Conservation (phyloP, 2,797 vertebrate genomes). For the Chelmon rostratus region DNA sequence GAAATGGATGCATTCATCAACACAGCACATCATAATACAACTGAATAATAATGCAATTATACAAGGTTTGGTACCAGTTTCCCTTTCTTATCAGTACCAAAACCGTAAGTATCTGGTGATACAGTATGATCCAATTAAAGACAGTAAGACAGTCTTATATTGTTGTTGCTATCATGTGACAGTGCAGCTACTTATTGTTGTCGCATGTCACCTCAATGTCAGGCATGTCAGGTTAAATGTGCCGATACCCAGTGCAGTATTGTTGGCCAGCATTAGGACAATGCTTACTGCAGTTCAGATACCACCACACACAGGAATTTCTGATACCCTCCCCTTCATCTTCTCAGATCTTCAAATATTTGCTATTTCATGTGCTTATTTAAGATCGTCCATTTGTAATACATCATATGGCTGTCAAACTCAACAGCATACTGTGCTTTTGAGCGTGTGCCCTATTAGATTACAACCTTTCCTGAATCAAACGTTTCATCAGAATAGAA, state of each 20-base stretch:
- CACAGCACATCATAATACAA: neutral
- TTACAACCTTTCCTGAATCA: neutral
- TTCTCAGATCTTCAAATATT: neutral
- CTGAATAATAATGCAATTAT: neutral
- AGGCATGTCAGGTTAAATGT: neutral
- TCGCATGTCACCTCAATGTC: neutral
- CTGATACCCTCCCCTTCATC: too few relatives aligned
- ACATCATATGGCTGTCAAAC: neutral
- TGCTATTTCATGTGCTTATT: neutral
- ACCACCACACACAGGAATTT: neutral
- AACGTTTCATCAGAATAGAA: neutral
- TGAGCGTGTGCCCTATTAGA: neutral
- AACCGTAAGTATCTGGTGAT: neutral
- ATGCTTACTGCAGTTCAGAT: neutral
- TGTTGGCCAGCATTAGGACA: neutral
- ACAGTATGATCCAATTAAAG: neutral
- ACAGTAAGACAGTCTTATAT: too few relatives aligned
- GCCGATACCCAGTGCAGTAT: neutral
- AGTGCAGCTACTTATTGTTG: neutral
- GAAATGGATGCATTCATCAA: constrained; percentile 24
- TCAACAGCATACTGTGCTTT: neutral
- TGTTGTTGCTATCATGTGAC: neutral
- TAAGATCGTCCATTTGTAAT: neutral
- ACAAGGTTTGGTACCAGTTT: neutral
- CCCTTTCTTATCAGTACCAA: neutral